Percentiles rank a stretch among this genome's conserved stretches.
phyloP scores from a whole-genome alignment of 2,888 invertebrate species.

The Gonocerus acuteangulatus region DNA sequence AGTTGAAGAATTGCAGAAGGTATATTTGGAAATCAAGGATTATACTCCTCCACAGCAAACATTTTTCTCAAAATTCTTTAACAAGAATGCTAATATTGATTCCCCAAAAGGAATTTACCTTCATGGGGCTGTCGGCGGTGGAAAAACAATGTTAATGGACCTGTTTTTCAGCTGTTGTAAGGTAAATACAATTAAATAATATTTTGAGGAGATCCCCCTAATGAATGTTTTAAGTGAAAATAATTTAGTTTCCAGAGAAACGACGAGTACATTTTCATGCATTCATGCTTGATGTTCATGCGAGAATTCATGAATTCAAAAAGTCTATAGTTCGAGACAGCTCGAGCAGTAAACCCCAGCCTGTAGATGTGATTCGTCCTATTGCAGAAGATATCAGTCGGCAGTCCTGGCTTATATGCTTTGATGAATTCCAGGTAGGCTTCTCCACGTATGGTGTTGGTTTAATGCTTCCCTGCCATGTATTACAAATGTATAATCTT shows the following conservation, averaged over 20 bases:
- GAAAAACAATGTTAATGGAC: constrained; percentile 99
- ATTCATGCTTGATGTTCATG: constrained; percentile 95
- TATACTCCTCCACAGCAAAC: constrained; percentile 51
- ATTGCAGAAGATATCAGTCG: constrained; percentile 80
- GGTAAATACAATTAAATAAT: constrained; percentile 41
- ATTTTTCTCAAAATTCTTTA: constrained; percentile 45
- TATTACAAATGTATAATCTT: background rate
- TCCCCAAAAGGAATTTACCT: constrained; percentile 77
- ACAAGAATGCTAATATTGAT: constrained; percentile 39
- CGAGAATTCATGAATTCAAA: constrained; percentile 79
- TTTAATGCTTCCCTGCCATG: too few relatives aligned
- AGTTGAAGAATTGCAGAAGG: constrained; percentile 58
- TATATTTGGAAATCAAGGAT: constrained; percentile 56
- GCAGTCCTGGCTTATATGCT: constrained; percentile 87
- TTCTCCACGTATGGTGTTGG: background rate
- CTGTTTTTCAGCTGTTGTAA: constrained; percentile 78
- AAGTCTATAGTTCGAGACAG: constrained; percentile 49
- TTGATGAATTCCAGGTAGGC: constrained; percentile 92
- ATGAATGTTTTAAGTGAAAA: too few relatives aligned
- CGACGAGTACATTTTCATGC: constrained; percentile 81
- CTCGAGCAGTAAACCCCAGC: constrained; percentile 52
- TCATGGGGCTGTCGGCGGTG: constrained; percentile 86
- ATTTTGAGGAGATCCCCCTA: too few relatives aligned
- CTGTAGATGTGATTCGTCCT: constrained; percentile 90
- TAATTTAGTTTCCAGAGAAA: constrained; percentile 49